A percentile compares a stretch with the other conserved stretches of the same genome.
phyloP scores from a whole-genome alignment of 2,888 invertebrate genomes.

The Oxycera nigricornis region DNA sequence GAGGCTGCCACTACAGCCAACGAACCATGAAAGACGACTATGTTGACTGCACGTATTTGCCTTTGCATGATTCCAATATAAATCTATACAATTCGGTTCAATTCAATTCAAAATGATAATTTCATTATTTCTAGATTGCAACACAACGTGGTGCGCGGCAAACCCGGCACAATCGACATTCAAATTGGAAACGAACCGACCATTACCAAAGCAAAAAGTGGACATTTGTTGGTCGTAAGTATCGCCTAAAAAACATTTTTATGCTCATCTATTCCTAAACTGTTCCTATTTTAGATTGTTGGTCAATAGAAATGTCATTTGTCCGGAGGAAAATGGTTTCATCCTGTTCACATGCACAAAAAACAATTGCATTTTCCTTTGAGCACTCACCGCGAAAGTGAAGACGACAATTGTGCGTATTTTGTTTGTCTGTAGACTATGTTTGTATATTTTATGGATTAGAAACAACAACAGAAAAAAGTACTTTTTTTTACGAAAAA shows the following conservation, averaged over 20 bases:
- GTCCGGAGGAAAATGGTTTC: not conserved
- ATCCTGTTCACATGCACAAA: not conserved
- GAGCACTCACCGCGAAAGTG: too few relatives aligned
- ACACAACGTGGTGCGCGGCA: constrained; percentile 84
- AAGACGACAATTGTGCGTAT: too few relatives aligned
- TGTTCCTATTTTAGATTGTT: constrained; percentile 40
- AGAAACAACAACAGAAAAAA: too few relatives aligned
- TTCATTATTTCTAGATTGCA: constrained; percentile 71
- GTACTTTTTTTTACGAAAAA: too few relatives aligned
- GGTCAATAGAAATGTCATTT: constrained; percentile 36
- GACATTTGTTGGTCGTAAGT: constrained; percentile 83
- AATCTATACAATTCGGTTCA: too few relatives aligned
- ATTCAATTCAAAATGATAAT: not conserved
- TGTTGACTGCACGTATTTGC: not conserved
- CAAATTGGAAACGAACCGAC: constrained; percentile 76
- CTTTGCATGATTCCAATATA: not conserved
- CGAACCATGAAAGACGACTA: not conserved
- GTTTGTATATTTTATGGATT: too few relatives aligned
- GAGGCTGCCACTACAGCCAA: too few relatives aligned
- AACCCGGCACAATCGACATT: constrained; percentile 83
- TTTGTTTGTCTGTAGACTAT: too few relatives aligned
- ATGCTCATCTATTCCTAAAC: not conserved
- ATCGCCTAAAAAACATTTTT: not conserved
- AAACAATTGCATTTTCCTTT: too few relatives aligned
- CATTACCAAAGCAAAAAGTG: constrained; percentile 84